Conservation (phyloP, 2,888 invertebrate genomes). For the Ecdyonurus torrentis region DNA sequence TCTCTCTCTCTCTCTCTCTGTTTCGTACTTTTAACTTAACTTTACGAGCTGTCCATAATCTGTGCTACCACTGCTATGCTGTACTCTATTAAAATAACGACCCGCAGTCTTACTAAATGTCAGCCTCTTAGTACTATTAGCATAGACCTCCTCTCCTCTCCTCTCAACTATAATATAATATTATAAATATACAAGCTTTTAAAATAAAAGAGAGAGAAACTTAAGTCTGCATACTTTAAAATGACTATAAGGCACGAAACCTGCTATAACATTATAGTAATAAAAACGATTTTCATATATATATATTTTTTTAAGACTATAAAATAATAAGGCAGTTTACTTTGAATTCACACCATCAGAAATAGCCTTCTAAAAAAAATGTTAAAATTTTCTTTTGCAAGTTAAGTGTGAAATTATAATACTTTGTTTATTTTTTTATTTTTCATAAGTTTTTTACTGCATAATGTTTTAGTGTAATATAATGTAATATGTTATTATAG, state of each 20-base stretch:
- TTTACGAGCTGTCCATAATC: constrained; percentile 3
- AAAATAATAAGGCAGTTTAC: too few species aligned
- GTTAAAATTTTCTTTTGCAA: too few species aligned
- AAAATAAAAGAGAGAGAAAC: too few species aligned
- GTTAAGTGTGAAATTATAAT: too few species aligned
- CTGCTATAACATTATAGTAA: not conserved
- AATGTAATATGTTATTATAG: too few species aligned
- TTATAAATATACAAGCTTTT: not conserved
- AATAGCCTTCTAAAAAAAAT: too few species aligned
- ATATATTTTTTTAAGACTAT: too few species aligned
- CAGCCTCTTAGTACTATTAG: not conserved
- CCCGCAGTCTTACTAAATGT: not conserved
- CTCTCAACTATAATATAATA: not conserved
- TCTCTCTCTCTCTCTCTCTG: too few species aligned
- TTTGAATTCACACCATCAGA: too few species aligned
- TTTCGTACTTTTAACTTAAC: not conserved
- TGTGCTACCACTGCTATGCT: not conserved
- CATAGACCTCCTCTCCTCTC: not conserved
- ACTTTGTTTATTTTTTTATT: too few species aligned
- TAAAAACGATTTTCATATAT: not conserved
- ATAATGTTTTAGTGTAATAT: too few species aligned
- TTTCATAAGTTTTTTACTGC: too few species aligned
- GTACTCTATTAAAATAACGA: constrained; percentile 1
- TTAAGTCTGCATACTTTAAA: not conserved
- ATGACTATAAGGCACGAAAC: not conserved